phyloP scores from a whole-genome alignment of 2,797 vertebrate genomes.

The Decapterus maruadsi region DNA sequence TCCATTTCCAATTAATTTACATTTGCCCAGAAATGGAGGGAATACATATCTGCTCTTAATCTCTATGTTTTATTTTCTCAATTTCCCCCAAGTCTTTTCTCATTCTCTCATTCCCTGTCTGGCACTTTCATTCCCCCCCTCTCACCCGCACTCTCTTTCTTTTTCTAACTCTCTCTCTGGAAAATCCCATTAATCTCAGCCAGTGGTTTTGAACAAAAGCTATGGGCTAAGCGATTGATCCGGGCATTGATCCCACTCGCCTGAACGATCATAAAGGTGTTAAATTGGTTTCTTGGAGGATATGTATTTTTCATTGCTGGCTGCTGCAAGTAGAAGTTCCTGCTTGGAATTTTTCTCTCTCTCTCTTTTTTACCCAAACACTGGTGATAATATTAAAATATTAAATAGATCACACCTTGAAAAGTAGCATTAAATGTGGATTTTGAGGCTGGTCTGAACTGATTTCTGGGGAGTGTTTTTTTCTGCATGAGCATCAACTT shows the following conservation, averaged over 20 bases:
- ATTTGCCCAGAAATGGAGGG: conserved; percentile 76
- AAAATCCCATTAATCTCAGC: conserved; percentile 84
- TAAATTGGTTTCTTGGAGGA: conserved; percentile 87
- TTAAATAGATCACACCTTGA: conserved; percentile 68
- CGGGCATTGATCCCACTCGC: conserved; percentile 83
- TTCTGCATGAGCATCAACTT: conserved; percentile 38
- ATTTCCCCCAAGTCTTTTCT: conserved; percentile 79
- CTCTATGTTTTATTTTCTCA: conserved; percentile 81
- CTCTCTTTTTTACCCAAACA: conserved; percentile 50
- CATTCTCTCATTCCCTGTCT: conserved; percentile 77
- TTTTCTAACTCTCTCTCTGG: conserved; percentile 69
- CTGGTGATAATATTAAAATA: conserved; percentile 74
- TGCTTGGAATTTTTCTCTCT: conserved; percentile 57
- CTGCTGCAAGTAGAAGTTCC: conserved; percentile 70
- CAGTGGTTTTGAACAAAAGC: conserved; percentile 85
- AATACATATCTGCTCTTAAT: conserved; percentile 77
- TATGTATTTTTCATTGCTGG: conserved; percentile 85
- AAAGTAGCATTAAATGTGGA: conserved; percentile 68
- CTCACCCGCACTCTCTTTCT: conserved; percentile 59
- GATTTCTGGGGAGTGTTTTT: conserved; percentile 53
- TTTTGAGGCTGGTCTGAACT: conserved; percentile 69
- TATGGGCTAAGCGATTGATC: conserved; percentile 85
- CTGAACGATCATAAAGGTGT: conserved; percentile 86
- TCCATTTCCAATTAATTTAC: conserved; percentile 84
- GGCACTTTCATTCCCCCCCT: conserved; percentile 68